Percentiles rank a stretch among this genome's conserved stretches.
Conservation (phyloP, 2,888 invertebrate genomes). For the Tetragonisca angustula region DNA sequence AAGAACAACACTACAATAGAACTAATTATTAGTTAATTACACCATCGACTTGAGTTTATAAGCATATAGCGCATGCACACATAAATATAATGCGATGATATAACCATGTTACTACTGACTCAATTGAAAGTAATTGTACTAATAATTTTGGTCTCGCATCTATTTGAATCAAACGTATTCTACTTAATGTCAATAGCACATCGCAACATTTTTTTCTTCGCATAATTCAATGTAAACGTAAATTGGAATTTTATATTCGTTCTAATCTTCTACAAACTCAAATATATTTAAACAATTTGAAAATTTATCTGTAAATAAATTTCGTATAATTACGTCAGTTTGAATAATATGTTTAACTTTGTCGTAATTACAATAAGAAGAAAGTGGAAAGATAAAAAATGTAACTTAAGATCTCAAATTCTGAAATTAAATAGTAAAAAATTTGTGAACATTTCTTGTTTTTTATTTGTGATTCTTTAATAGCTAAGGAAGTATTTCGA, state of each 20-base stretch:
- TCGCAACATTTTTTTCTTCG: background rate
- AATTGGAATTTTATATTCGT: background rate
- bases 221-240: background rate
- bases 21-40: conserved; percentile 77
- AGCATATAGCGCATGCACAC: background rate
- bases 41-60: conserved; percentile 33
- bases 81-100: conserved; percentile 21
- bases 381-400: background rate
- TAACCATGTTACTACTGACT: conserved; percentile 5
- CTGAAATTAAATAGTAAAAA: background rate
- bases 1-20: conserved; percentile 65
- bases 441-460: background rate
- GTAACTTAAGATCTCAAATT: background rate
- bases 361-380: background rate
- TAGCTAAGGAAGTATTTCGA: background rate
- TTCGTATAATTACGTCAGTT: background rate
- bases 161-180: background rate
- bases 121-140: conserved; percentile 8
- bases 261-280: background rate
- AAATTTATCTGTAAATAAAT: background rate
- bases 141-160: conserved; percentile 10
- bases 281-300: background rate
- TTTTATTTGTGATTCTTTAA: background rate
- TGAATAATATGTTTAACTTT: background rate
- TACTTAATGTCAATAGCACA: background rate